These are phyloP conservation scores for Oryzias sinensis DNA, from an alignment of 2,797 vertebrate species.

Conservation along the genomic window DNA sequence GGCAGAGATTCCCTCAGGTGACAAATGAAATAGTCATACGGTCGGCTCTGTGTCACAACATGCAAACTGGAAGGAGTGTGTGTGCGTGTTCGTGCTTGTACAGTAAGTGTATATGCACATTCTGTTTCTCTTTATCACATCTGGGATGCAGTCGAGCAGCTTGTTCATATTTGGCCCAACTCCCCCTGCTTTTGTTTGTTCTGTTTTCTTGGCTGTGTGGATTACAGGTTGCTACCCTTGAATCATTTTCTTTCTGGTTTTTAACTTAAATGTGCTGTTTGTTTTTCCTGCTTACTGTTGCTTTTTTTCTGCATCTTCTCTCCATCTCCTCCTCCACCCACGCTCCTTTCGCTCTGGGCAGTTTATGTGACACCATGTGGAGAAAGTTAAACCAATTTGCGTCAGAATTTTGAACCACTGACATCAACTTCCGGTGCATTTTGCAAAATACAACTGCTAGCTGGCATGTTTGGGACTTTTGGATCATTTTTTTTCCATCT, in stretches of 20 bases:
- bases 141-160: constrained; percentile 63
- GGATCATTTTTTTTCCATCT: neutral
- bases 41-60: constrained; percentile 25
- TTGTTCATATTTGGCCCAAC: constrained; percentile 60
- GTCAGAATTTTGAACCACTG: constrained; percentile 23
- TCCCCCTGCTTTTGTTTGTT: constrained; percentile 43
- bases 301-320: neutral
- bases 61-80: constrained; percentile 22
- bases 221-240: constrained; percentile 12
- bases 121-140: constrained; percentile 46
- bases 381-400: constrained; percentile 18
- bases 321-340: constrained; percentile 35
- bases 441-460: constrained; percentile 10
- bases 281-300: constrained; percentile 25
- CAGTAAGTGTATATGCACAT: constrained; percentile 14
- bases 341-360: constrained; percentile 19
- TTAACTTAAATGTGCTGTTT: constrained; percentile 24
- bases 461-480: constrained; percentile 4
- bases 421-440: constrained; percentile 24
- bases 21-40: constrained; percentile 48
- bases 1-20: constrained; percentile 34
- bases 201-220: constrained; percentile 15
- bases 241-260: constrained; percentile 18
- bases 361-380: constrained; percentile 24
- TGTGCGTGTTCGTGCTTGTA: constrained; percentile 2